Base-by-base conservation (phyloP, 2,888 invertebrate genomes). In the Synergus gifuensis region DNA sequence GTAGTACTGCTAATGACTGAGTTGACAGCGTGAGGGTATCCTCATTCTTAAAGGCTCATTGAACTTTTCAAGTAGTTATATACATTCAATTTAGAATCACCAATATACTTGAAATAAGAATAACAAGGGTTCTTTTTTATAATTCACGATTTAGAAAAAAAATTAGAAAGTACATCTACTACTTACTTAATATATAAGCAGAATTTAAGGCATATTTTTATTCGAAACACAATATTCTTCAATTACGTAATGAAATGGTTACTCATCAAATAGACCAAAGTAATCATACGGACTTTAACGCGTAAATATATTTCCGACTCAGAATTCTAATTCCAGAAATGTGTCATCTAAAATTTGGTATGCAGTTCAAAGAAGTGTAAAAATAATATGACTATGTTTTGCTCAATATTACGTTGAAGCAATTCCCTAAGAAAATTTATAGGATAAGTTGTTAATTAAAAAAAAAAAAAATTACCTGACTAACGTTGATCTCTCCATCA, bases 401-500 rank as follows among this genome's bases (percentile, higher is more conserved):
- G 36, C 36, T 5, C 5, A 36, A 36, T 4, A 4, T 4, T 36
- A 36, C 36, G 36, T 36, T 36, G 36, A 36, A 36, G 36, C 36
- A 36, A 36, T 36, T 36, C 36, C 5, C 36, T 36, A 36, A 36
- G 5, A 36, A 36, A 36, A 36, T 36, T 36, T 36, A 36, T 7
- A 36, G 5, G 36, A 36, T 36, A 36, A 5, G 5, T 49, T 49
- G 16, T 16, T 16, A 2, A 5, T 2, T 16, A 49, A 54, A 54
- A 54, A 54, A 54, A 54, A 54, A 8, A n/a, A 40, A 18, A 60
- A 63, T 78, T 76, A 91, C 92, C 92, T 95, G 95, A 84, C 87
- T 90, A 64, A 88, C 89, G 87, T 95, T 95, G 82, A 95, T 92
- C 91, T 95, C 95, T 89, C 93, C 94, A 87, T 95, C 95, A 42